Conservation (phyloP, 2,888 invertebrate species). For the Cantharis nigra region DNA sequence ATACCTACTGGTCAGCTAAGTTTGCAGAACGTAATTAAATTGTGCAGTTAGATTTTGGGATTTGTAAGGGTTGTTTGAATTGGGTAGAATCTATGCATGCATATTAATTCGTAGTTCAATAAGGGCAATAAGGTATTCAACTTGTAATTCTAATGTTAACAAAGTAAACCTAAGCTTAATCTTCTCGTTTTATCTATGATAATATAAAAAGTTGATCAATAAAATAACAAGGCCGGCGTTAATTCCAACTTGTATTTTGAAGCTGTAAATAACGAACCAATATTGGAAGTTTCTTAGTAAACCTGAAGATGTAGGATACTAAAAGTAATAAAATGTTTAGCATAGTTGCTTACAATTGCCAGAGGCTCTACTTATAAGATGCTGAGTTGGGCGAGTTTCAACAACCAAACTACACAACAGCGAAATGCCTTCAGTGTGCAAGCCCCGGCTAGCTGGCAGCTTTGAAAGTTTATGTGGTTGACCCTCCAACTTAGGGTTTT, state of each 20-base stretch:
- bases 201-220: neutral
- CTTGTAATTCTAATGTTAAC: conserved; percentile 21
- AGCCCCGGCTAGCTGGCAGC: conserved; percentile 51
- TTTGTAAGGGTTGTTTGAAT: conserved; percentile 49
- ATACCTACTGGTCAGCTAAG: conserved; percentile 54
- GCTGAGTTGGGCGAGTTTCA: conserved; percentile 49
- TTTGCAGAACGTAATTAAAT: conserved; percentile 54
- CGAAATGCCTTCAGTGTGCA: conserved; percentile 51
- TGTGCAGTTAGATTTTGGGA: conserved; percentile 51
- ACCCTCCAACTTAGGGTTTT: conserved; percentile 54
- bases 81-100: conserved; percentile 49
- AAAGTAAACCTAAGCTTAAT: conserved; percentile 10
- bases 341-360: conserved; percentile 53
- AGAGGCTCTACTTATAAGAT: conserved; percentile 48
- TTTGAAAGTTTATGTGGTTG: conserved; percentile 57
- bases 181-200: neutral
- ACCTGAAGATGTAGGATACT: conserved; percentile 50
- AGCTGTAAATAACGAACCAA: conserved; percentile 21
- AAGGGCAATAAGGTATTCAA: conserved; percentile 36
- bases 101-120: conserved; percentile 48
- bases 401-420: conserved; percentile 42
- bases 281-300: conserved; percentile 33
- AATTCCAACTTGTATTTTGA: neutral
- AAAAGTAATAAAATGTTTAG: conserved; percentile 53
- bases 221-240: neutral